Base-by-base conservation (phyloP, 2,888 invertebrate species). In the Alloscopus bannaensis region DNA sequence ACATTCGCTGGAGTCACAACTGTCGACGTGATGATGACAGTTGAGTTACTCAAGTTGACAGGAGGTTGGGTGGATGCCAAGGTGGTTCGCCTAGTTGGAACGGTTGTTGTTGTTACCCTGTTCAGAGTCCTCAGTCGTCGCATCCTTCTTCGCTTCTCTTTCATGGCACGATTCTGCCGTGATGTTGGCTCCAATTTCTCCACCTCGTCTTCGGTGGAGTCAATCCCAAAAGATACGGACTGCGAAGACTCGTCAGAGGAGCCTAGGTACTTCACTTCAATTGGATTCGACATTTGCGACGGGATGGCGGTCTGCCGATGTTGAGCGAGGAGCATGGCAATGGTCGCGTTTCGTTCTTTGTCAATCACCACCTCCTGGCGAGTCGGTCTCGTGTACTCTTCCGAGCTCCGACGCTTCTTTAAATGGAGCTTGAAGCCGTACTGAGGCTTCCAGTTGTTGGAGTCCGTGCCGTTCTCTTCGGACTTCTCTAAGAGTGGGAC, bases 131-230 rank as follows among this genome's bases (percentile, higher is more conserved):
- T 18, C 4, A 81, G 47, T 22, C 76, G 64, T 59, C 81, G 42
- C 81, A 66, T 26, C 42, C 75, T 4, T 16, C 81, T 69, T 47
- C 81, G 29, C 29, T 81, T 70, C 24, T 76, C 81, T 55, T 81
- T 81, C 70, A 71, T 76, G 20, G 57, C 65, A 24, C 71, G 78
- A 50, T 71, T 20, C 20, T 79, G 71, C 13, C 71, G 72, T 47
- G 70, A 55, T 47, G n/a, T 6, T 52, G 64, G 77, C 22, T 64
- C 36, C 29, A 16, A 62, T 6, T 26, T 52, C 57, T n/a, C n/a
- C n/a, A 18, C 57, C 24, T 36, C 6, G 13, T 29, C 59, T 64
- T 77, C 77, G 1, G 26, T 26, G 1, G 77, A 77, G 1, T 77
- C 77, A 55, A 62, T 45, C 1, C 31, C 62, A 28, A 40, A 76